A percentile compares a stretch with the other conserved stretches of the same genome.
These are phyloP conservation scores for Eublepharis macularius DNA, from an alignment of 2,113 vertebrate species.

Conservation along the genomic window DNA sequence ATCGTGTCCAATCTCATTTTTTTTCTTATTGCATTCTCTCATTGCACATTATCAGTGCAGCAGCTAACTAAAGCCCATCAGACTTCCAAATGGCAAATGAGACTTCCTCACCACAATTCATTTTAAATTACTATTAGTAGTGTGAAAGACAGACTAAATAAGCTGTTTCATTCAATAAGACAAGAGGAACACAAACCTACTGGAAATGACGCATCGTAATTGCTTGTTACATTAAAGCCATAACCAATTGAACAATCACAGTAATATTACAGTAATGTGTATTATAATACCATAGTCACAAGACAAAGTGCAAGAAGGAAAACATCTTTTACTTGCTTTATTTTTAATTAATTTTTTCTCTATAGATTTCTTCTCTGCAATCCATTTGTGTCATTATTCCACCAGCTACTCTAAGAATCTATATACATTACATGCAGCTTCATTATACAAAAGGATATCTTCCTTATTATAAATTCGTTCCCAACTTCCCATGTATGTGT, in stretches of 20 bases:
- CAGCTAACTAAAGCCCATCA: neutral
- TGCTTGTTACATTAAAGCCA: neutral
- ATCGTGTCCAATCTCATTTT: neutral
- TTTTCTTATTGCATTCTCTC: neutral
- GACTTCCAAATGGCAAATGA: conserved; percentile 8
- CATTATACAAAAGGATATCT: neutral
- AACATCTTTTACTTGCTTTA: neutral
- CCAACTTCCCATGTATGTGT: too few relatives aligned
- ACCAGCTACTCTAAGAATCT: neutral
- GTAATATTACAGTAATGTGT: neutral
- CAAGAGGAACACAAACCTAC: neutral
- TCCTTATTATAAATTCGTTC: neutral
- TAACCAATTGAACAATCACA: conserved; percentile 2
- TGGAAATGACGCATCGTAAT: neutral
- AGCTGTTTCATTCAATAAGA: neutral
- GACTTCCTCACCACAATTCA: neutral
- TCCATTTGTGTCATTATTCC: neutral
- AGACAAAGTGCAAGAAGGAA: neutral
- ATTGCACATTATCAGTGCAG: neutral
- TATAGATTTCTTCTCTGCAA: neutral
- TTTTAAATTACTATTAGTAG: neutral
- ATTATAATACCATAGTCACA: neutral
- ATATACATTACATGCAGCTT: neutral
- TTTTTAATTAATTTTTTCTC: conserved; percentile 4
- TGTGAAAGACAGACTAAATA: neutral